These are phyloP conservation scores for Acrossocheilus wenchowensis DNA, from an alignment of 2,797 vertebrate species.

Conservation along the genomic window DNA sequence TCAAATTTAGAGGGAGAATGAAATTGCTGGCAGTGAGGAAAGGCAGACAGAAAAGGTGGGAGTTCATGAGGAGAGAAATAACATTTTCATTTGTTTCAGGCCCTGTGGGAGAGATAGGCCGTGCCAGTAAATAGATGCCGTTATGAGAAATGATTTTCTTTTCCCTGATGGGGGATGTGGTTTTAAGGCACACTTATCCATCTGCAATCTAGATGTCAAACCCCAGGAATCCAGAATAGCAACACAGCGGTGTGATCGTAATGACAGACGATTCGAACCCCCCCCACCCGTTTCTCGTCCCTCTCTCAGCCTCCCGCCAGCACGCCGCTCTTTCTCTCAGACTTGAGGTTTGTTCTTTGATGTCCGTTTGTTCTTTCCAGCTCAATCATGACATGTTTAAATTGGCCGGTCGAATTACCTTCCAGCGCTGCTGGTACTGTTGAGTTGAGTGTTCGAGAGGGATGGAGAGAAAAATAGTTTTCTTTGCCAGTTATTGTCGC, in stretches of 20 bases:
- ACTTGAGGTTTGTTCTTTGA: slow-evolving; percentile 56
- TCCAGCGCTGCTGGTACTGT: slow-evolving; percentile 39
- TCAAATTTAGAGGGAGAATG: slow-evolving; percentile 98
- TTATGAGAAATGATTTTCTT: slow-evolving; percentile 98
- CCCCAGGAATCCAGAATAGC: slow-evolving; percentile 92
- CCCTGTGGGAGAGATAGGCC: slow-evolving; percentile 94
- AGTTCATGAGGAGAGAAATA: slow-evolving; percentile 99
- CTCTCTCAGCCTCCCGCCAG: slow-evolving; percentile 74
- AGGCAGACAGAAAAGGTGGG: slow-evolving; percentile 94
- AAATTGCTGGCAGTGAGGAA: slow-evolving; percentile 98
- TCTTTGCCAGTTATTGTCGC: slow-evolving; percentile 26
- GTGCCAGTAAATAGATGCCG: slow-evolving; percentile 98
- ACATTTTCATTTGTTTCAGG: slow-evolving; percentile 99
- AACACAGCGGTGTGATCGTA: slow-evolving; percentile 91
- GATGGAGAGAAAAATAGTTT: slow-evolving; percentile 12
- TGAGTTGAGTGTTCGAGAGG: slow-evolving; percentile 26
- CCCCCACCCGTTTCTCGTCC: slow-evolving; percentile 72
- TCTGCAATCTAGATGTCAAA: slow-evolving; percentile 98
- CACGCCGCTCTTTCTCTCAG: slow-evolving; percentile 61
- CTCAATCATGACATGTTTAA: slow-evolving; percentile 56
- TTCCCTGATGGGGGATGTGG: slow-evolving; percentile 87
- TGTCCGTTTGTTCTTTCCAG: slow-evolving; percentile 60
- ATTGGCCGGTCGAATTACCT: slow-evolving; percentile 66
- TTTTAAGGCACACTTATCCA: slow-evolving; percentile 99
- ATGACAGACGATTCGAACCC: slow-evolving; percentile 78